Percentiles rank a stretch among this genome's conserved stretches.
phyloP scores from a whole-genome alignment of 2,888 invertebrate genomes.

The Amaurobius ferox region DNA sequence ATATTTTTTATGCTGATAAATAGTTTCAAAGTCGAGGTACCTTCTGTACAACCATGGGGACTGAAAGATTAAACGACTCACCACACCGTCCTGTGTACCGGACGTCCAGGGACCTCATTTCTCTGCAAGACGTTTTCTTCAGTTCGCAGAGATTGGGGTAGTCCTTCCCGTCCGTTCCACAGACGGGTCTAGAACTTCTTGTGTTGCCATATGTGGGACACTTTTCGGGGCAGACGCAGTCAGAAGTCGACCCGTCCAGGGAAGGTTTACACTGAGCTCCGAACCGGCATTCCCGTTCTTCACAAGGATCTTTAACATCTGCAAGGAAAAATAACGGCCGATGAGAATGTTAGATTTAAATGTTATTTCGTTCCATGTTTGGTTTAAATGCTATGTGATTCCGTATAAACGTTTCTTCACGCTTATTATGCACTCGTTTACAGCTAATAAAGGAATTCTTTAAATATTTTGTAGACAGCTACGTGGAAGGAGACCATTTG shows the following conservation, averaged over 20 bases:
- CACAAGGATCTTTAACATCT: constrained; percentile 86
- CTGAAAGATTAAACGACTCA: constrained; percentile 76
- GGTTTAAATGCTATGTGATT: too few species aligned
- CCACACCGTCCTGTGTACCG: constrained; percentile 80
- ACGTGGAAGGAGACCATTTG: too few species aligned
- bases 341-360: too few species aligned
- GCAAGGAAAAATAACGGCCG: constrained; percentile 71
- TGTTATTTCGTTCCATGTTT: too few species aligned
- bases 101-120: constrained; percentile 77
- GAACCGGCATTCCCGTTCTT: constrained; percentile 83
- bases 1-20: too few species aligned
- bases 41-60: too few species aligned
- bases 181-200: constrained; percentile 87
- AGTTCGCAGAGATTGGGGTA: constrained; percentile 79
- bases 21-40: too few species aligned
- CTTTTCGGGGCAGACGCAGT: constrained; percentile 87
- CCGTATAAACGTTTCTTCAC: too few species aligned
- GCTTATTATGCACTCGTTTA: too few species aligned
- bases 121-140: constrained; percentile 77
- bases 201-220: constrained; percentile 91
- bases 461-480: too few species aligned
- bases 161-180: constrained; percentile 81
- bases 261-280: constrained; percentile 84
- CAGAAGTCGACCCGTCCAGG: constrained; percentile 84
- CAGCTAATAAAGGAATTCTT: too few species aligned